Evolutionary conservation across 1,140 invertebrate genomes (phyloP).

Genomic region (Penaeus vannamei): DNA sequence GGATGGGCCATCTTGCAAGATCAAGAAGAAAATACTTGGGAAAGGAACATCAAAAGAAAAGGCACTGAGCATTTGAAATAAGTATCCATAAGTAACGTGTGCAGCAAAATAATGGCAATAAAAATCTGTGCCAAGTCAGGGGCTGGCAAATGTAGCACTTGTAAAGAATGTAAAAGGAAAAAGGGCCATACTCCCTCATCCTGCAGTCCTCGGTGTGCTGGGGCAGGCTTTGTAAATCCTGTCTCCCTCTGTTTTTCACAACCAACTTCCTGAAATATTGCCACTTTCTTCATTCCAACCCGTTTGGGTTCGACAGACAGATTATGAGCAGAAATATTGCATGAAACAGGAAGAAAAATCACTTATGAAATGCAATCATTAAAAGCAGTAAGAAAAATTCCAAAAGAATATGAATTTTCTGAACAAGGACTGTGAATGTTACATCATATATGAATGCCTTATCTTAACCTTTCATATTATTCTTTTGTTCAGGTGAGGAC

Average conservation of each 20-base stretch:
- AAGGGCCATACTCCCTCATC: slow-evolving; percentile 57
- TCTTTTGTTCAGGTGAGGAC: no score
- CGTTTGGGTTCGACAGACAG: slow-evolving; percentile 1
- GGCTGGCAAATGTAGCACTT: slow-evolving; percentile 64
- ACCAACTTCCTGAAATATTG: slow-evolving; percentile 64
- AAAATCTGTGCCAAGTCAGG: slow-evolving; percentile 42
- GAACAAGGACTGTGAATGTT: neutral
- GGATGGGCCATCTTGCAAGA: slow-evolving; percentile 54
- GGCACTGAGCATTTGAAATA: slow-evolving; percentile 55
- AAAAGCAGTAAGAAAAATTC: neutral
- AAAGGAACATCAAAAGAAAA: slow-evolving; percentile 46
- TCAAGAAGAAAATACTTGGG: slow-evolving; percentile 35
- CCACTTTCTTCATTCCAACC: slow-evolving; percentile 59
- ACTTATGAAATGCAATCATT: no score
- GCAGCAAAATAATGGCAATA: slow-evolving; percentile 60
- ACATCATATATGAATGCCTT: neutral
- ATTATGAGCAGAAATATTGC: neutral
- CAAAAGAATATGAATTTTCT: neutral
- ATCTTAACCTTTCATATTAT: no score
- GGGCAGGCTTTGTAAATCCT: slow-evolving; percentile 55
- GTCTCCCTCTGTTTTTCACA: slow-evolving; percentile 57
- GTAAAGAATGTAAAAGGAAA: slow-evolving; percentile 50
- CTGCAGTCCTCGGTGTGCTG: slow-evolving; percentile 45
- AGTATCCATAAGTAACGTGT: slow-evolving; percentile 48
- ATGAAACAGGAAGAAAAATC: neutral